These are phyloP conservation scores for Andricus quercusramuli DNA, from an alignment of 2,888 invertebrate species.

Conservation along the genomic window DNA sequence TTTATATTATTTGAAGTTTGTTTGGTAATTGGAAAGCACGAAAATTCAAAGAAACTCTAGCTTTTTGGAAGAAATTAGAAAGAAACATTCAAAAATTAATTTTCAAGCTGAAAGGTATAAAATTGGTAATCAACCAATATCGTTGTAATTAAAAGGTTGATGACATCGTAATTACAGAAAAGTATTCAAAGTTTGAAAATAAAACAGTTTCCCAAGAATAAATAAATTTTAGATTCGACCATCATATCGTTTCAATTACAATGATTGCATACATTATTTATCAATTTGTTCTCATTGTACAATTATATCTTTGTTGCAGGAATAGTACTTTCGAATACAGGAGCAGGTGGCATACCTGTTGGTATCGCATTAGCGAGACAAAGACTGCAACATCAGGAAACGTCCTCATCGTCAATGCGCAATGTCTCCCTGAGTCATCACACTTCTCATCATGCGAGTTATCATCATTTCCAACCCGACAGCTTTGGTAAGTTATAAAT, in stretches of 20 bases:
- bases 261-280: not conserved
- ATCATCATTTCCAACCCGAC: slow-evolving; percentile 76
- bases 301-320: slow-evolving; percentile 61
- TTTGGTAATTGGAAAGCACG: too few species aligned
- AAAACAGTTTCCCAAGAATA: not conserved
- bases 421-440: slow-evolving; percentile 76
- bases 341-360: slow-evolving; percentile 84
- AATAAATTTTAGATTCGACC: too few species aligned
- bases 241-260: not conserved
- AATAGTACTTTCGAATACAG: slow-evolving; percentile 72
- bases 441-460: slow-evolving; percentile 75
- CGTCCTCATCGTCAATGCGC: slow-evolving; percentile 80
- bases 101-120: too few species aligned
- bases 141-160: too few species aligned
- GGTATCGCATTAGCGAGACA: slow-evolving; percentile 92
- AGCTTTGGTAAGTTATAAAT: slow-evolving; percentile 68
- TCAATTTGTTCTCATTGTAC: not conserved
- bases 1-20: too few species aligned
- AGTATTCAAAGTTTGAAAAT: too few species aligned
- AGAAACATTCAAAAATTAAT: too few species aligned
- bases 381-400: slow-evolving; percentile 84
- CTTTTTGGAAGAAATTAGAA: too few species aligned
- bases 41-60: too few species aligned
- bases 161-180: too few species aligned
- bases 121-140: too few species aligned